Conservation (phyloP, 2,113 vertebrate genomes). For the Prochilodus magdalenae region DNA sequence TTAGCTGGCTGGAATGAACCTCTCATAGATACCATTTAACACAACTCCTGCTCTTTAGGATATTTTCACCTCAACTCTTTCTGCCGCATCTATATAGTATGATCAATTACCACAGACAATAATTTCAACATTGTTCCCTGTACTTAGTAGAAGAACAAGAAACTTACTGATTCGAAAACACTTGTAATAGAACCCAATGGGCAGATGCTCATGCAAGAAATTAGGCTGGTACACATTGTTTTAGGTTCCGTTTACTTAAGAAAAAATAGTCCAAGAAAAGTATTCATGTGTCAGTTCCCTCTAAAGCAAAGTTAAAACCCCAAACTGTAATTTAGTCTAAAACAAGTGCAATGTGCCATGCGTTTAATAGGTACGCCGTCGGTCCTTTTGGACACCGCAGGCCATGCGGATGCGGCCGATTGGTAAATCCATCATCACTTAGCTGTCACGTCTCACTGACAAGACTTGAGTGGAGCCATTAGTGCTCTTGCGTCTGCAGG, state of each 20-base stretch:
- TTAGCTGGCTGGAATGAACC: not conserved
- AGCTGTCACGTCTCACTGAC: slow-evolving; percentile 88
- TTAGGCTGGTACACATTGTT: not conserved
- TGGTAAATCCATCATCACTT: slow-evolving; percentile 65
- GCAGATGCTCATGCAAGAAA: not conserved
- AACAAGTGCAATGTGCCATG: not conserved
- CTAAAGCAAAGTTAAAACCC: not conserved
- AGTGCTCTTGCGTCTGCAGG: slow-evolving; percentile 60
- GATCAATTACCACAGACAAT: not conserved
- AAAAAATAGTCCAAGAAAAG: not conserved
- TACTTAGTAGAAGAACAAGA: not conserved
- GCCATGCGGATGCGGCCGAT: not conserved
- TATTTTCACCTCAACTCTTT: too few relatives aligned
- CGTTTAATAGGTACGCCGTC: not conserved
- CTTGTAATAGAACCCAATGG: not conserved
- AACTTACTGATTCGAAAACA: not conserved
- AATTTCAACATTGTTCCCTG: not conserved
- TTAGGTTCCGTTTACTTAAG: not conserved
- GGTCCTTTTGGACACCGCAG: not conserved
- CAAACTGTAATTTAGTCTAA: not conserved
- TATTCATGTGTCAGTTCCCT: slow-evolving; percentile 1
- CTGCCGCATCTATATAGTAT: not conserved
- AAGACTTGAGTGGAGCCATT: slow-evolving; percentile 89
- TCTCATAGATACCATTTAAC: not conserved
- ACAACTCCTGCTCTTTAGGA: too few relatives aligned